Evolutionary conservation across 64 coral and sea anemone genomes (phyloP).

Genomic region (Montipora cactus): DNA sequence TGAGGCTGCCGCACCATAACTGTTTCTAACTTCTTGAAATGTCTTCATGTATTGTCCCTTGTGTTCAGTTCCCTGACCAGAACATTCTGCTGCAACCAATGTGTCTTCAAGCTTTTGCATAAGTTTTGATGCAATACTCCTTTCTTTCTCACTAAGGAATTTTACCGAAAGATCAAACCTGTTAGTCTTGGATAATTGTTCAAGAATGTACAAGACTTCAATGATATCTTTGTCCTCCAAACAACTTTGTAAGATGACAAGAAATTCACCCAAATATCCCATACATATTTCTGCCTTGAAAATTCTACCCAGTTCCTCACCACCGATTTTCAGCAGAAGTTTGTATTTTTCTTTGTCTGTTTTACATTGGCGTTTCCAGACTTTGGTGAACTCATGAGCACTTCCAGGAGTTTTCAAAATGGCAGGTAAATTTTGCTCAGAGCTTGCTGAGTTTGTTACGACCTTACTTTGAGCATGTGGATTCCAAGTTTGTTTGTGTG

Average conservation of each 20-base stretch:
- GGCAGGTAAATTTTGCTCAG: background rate
- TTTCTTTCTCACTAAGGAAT: slow-evolving; percentile 89
- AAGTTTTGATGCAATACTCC: slow-evolving; percentile 46
- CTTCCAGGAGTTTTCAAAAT: slow-evolving; percentile 60
- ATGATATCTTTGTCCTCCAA: slow-evolving; percentile 44
- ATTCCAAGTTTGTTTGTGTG: slow-evolving; percentile 91
- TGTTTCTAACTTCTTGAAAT: slow-evolving; percentile 51
- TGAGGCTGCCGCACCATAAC: background rate
- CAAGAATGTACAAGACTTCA: slow-evolving; percentile 56
- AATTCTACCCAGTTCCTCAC: slow-evolving; percentile 68
- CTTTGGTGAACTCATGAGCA: slow-evolving; percentile 81
- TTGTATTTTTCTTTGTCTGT: slow-evolving; percentile 80
- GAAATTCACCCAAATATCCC: slow-evolving; percentile 92
- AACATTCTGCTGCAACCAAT: background rate
- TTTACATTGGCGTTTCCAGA: slow-evolving; percentile 83
- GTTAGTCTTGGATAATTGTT: slow-evolving; percentile 72
- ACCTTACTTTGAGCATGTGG: slow-evolving; percentile 60
- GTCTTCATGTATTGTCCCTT: background rate
- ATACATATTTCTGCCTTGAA: slow-evolving; percentile 92
- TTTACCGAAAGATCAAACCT: slow-evolving; percentile 83
- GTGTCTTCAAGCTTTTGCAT: slow-evolving; percentile 41
- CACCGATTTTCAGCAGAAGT: slow-evolving; percentile 82
- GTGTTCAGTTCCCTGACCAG: background rate
- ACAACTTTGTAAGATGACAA: slow-evolving; percentile 60
- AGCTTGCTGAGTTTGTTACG: background rate